Base-by-base conservation (phyloP, 2,113 vertebrate genomes). In the Macheiramphus alcinus region DNA sequence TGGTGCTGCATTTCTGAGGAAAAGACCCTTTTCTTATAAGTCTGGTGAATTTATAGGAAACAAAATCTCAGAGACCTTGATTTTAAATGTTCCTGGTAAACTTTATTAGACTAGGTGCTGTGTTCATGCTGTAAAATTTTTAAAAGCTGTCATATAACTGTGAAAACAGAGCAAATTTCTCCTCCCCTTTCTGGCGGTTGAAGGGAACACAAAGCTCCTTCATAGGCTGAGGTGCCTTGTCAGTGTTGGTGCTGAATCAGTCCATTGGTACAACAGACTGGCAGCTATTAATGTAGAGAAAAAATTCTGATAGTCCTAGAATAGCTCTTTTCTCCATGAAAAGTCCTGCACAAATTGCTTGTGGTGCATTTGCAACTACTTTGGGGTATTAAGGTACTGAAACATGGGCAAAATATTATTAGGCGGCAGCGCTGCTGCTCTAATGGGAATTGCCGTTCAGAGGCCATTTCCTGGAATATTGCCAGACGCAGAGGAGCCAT, bases 91-190 rank as follows among this genome's bases (percentile, higher is more conserved):
- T 90, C 32, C 56, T 93, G 70, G 58, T 55, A 93, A 70, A 26
- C 62, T 93, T 96, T 90, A 83, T 96, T 91, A 78, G 74, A 88
- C 96, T 95, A 95, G 81, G 59, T 76, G 62, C 58, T 80, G 80
- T 0, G 0, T 42, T 95, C 16, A 9, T n/a, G 55, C 85, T 90
- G 74, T 91, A 87, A 93, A 82, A 80, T 58, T 86, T 81, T 96
- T 90, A 59, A 89, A 91, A 83, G 74, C 71, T 94, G 86, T 94
- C 80, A 58, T 76, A 36, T 79, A 94, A 65, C 78, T 87, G 62
- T 80, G 78, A 76, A 94, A 97, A 72, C 48, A 61, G 90, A 90
- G 65, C 16, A 55, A 21, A 79, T 94, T 65, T 91, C 53, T 93
- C 42, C 53, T 83, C 47, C 65, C 16, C 25, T 66, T 74, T 87